Conservation (phyloP, 2,113 vertebrate species). For the Chrysochloris asiatica region DNA sequence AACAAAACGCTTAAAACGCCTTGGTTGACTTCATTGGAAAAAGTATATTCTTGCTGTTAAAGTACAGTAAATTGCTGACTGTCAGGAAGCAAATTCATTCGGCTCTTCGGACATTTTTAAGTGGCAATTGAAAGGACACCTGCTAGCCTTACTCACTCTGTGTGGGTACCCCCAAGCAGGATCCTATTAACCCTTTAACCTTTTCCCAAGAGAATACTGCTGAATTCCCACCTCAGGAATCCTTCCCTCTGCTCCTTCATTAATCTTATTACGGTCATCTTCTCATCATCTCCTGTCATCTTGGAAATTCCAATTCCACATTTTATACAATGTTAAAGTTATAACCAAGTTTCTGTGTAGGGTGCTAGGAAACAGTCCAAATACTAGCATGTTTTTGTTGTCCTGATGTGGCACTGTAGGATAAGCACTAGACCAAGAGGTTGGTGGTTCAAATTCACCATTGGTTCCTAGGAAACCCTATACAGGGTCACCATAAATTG, state of each 20-base stretch:
- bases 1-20: slow-evolving; percentile 17
- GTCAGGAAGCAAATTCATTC: slow-evolving; percentile 40
- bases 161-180: too few species aligned
- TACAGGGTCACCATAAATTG: too few species aligned
- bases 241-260: neutral
- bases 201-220: neutral
- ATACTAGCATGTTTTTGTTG: neutral
- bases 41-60: slow-evolving; percentile 27
- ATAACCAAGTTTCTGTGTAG: neutral
- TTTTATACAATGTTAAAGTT: neutral
- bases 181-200: neutral
- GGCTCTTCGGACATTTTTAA: neutral
- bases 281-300: neutral
- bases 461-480: too few species aligned
- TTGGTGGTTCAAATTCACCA: too few species aligned
- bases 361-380: neutral
- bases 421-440: too few species aligned
- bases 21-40: neutral
- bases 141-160: neutral
- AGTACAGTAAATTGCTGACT: neutral
- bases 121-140: neutral
- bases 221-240: neutral
- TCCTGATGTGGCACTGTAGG: too few species aligned
- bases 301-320: neutral
- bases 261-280: neutral